Evolutionary conservation across 2,888 invertebrate genomes (phyloP), one percentile per base, ranked within the genome.

Genomic region (Bellardia bayeri): DNA sequence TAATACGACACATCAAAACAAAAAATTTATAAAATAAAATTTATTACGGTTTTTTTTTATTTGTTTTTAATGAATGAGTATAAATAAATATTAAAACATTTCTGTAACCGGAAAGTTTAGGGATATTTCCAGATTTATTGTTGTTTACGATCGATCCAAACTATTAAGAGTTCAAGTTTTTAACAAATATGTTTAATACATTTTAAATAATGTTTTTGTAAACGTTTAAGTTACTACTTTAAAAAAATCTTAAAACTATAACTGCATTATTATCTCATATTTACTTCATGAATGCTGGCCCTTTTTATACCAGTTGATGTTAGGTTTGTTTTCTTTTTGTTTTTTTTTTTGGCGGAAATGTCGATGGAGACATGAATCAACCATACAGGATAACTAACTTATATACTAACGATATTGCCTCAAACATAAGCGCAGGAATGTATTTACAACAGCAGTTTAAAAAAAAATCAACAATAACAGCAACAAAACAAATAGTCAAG

Each of bases 331-430:
- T 45, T 42, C 49, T 49, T 51, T 79, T 42, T 33, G 11, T 66
- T 66, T 79, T 42, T 63, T 72, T 68, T 9, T 76, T 4, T 54
- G 9, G 61, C 86, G 82, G 82, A 86, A 74, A 74, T 82, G 58
- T 69, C 69, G 14, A 72, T n/a, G 71, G 72, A 51, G 71, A 83
- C 71, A 75, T 64, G 66, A 33, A 61, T 76, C 66, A 72, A 72
- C 14, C 63, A 49, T 5, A 76, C 14, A 64, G 6, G 69, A 69
- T 82, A 69, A 68, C 68, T 58, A 86, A 79, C 86, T 61, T 54
- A 37, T 30, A 45, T 42, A 30, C 76, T 42, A 76, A 63, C 33
- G 49, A 54, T 75, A 40, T 51, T 84, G 49, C 16, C 58, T 61
- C 42, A 49, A 71, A 72, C 61, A 78, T 45, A 79, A 71, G 56